These are phyloP conservation scores for Drosophila tsacasi DNA, from an alignment of 1,140 invertebrate genomes.

Conservation along the genomic window DNA sequence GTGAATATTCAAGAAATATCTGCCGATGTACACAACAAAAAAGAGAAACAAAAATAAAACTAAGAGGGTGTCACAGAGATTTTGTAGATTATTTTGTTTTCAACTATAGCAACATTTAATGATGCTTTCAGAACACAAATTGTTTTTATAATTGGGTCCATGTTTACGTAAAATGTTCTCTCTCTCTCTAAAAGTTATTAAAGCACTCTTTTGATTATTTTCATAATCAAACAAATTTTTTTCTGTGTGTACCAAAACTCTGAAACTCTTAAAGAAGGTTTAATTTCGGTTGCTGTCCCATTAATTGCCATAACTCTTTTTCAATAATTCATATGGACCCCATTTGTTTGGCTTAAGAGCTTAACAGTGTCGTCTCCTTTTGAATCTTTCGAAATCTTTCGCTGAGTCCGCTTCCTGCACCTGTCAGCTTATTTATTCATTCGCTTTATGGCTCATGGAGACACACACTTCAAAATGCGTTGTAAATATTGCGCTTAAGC, in stretches of 20 bases:
- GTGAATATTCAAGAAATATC: slow-evolving; percentile 17
- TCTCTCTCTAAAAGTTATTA: not conserved
- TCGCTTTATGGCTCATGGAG: slow-evolving; percentile 64
- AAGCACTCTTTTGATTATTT: not conserved
- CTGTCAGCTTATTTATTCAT: slow-evolving; percentile 62
- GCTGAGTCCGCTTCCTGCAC: slow-evolving; percentile 43
- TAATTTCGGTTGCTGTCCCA: slow-evolving; percentile 3
- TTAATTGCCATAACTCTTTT: slow-evolving; percentile 51
- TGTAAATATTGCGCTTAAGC: slow-evolving; percentile 81
- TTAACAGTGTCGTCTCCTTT: slow-evolving; percentile 51
- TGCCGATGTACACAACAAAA: slow-evolving; percentile 10
- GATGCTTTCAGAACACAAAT: not conserved
- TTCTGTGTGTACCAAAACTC: not conserved
- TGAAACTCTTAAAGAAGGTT: slow-evolving; percentile 8
- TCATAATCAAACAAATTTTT: not conserved
- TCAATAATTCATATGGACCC: slow-evolving; percentile 44
- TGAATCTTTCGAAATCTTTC: slow-evolving; percentile 31
- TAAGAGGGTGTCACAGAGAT: not conserved
- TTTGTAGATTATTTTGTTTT: not conserved
- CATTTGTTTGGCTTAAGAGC: slow-evolving; percentile 50
- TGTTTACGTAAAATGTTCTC: too few relatives aligned
- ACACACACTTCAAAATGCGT: slow-evolving; percentile 66
- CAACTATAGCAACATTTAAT: not conserved
- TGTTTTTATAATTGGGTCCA: not conserved
- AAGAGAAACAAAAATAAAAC: not conserved